Base-by-base conservation (phyloP, 2,888 invertebrate genomes). In the Hetaerina titia region DNA sequence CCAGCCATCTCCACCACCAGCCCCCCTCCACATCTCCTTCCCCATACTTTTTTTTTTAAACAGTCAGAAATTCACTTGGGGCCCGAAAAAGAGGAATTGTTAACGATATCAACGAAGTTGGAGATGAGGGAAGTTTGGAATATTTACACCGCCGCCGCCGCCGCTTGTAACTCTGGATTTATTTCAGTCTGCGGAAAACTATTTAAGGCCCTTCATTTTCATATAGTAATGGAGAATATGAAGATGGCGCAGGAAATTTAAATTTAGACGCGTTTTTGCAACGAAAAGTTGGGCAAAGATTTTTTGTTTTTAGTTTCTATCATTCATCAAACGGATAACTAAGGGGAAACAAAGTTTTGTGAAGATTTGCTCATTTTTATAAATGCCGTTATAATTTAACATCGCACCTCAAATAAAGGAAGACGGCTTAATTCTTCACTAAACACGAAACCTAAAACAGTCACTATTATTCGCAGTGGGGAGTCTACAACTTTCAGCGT, bases 51-150 rank as follows among this genome's bases (percentile, higher is more conserved):
- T 74, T 57, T 90, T 90, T 64, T 64, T 45, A 45, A 64, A 90
- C 92, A 64, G 64, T 69, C 69, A 92, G 69, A 92, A 92, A 92
- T 92, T 92, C 90, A 63, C 90, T 90, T 69, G 92, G 92, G 74
- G 57, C 90, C 90, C 69, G 81, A 74, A 92, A 92, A 92, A 92
- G 92, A 92, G 92, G 92, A 64, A 92, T 92, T 92, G 92, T 74
- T 92, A 92, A 92, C 92, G 92, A 92, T 92, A 92, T 92, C 69
- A 92, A 81, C 81, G 81, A 92, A 92, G 69, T 74, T 92, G 69
- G 92, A 74, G 92, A 92, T 69, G 92, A 92, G 92, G 69, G 92
- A 92, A 74, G 92, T 92, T 92, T 63, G 92, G 92, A 92, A 92
- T 92, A 92, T 92, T 92, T 92, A 92, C n/a, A 56, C 92, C 92